Base-by-base conservation (phyloP, 2,888 invertebrate genomes). In the Shargacucullia verbasci region DNA sequence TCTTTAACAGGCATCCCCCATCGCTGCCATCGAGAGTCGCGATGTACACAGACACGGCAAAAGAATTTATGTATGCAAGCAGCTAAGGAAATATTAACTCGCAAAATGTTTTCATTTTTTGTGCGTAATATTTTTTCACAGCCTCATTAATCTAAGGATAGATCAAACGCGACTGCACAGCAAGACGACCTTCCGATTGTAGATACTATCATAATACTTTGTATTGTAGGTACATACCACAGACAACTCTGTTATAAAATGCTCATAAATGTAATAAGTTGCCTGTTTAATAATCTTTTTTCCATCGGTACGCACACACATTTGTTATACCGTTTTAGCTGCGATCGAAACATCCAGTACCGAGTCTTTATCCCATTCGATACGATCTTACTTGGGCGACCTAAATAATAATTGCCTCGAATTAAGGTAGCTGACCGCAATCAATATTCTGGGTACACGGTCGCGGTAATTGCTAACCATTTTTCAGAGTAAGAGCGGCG, bases 391-490 rank as follows among this genome's bases (percentile, higher is more conserved):
- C 55, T 56, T 53, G 45, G 31, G 33, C 56, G 71, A 59, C 55
- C 76, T 49, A 59, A 46, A 70, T 57, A 59, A 71, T 71, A 68
- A 64, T 75, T 64, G 53, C 50, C 27, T 59, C 48, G 52, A 64
- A 59, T 68, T 61, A 68, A 68, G 52, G 64, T 68, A 45, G 27
- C 57, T 27, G 52, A 8, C 52, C 49, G 44, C 53, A 53, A 74
- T 71, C 72, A 64, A 71, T 71, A 68, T 64, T 71, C 60, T 57
- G 52, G 52, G 49, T 59, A 61, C 54, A 45, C 12, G 55, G 46
- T 46, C 13, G 46, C 27, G 3, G 44, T 75, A 71, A 73, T 68
- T 68, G 53, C 61, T 61, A 53, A 44, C 46, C 47, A 61, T 75
- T 75, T 60, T 67, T 60, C 53, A 60, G 7, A 33, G 33, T 48